Evolutionary conservation across 2,888 invertebrate genomes (phyloP).

Genomic region (Leptinotarsa peninsularis): DNA sequence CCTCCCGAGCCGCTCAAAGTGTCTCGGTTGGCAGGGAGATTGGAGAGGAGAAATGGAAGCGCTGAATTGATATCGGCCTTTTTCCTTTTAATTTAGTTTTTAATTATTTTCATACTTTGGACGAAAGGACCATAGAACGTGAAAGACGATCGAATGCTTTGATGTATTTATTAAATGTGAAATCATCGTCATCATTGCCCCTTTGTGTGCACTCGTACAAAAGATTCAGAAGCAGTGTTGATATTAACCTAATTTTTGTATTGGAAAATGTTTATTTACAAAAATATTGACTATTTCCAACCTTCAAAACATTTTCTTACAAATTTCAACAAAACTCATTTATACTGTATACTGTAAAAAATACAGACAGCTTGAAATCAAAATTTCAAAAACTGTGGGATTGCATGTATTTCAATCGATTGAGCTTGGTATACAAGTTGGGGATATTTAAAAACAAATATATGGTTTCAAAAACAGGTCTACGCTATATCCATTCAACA

Average conservation of each 20-base stretch:
- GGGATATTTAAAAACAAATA: too few relatives aligned
- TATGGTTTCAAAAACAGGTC: too few relatives aligned
- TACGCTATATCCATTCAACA: too few relatives aligned
- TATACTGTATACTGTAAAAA: too few relatives aligned
- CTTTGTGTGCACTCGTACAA: neutral
- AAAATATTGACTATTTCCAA: too few relatives aligned
- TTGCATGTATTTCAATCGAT: too few relatives aligned
- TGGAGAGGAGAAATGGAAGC: neutral
- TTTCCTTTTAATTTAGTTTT: constrained; percentile 14
- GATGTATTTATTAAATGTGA: constrained; percentile 3
- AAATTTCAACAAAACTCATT: too few relatives aligned
- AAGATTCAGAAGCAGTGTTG: neutral
- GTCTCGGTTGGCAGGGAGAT: neutral
- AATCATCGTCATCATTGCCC: neutral
- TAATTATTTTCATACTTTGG: neutral
- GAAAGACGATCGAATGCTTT: neutral
- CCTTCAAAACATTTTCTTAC: too few relatives aligned
- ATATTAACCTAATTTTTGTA: neutral
- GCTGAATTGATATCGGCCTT: neutral
- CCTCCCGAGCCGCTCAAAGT: neutral
- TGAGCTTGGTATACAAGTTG: too few relatives aligned
- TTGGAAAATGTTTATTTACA: neutral
- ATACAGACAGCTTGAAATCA: too few relatives aligned
- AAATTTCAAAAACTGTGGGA: too few relatives aligned
- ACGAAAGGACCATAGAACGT: constrained; percentile 4